A percentile compares a stretch with the other conserved stretches of the same genome.
These are phyloP conservation scores for Morpho achilles DNA, from an alignment of 2,888 invertebrate species.

Conservation along the genomic window DNA sequence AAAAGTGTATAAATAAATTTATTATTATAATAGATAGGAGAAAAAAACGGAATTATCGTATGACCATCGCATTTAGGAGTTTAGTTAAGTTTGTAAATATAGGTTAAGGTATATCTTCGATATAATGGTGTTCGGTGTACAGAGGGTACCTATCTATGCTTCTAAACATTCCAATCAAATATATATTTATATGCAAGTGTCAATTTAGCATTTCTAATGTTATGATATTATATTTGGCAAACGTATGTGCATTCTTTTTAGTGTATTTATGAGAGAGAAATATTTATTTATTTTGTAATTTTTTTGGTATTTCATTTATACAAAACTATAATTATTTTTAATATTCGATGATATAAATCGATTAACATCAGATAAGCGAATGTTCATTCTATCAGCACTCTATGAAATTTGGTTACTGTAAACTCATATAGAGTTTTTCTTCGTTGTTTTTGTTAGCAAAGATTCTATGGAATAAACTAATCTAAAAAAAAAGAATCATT, in stretches of 20 bases:
- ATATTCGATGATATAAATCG: neutral
- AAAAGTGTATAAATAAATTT: constrained; percentile 65
- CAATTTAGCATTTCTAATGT: constrained; percentile 60
- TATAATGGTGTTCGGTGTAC: constrained; percentile 75
- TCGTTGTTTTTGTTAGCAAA: no score
- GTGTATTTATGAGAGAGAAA: constrained; percentile 5
- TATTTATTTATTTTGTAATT: constrained; percentile 10
- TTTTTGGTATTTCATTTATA: constrained; percentile 10
- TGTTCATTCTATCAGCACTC: no score
- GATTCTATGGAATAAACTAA: no score
- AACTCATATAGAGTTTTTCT: no score
- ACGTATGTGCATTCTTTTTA: constrained; percentile 31
- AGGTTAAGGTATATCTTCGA: constrained; percentile 59
- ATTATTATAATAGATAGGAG: constrained; percentile 63
- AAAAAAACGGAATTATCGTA: constrained; percentile 64
- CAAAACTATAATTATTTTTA: neutral
- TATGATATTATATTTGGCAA: constrained; percentile 41
- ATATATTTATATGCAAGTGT: constrained; percentile 74
- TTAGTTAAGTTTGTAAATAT: constrained; percentile 71
- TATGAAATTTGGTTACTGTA: no score
- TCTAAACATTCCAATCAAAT: constrained; percentile 67
- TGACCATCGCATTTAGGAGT: constrained; percentile 67
- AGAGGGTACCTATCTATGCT: constrained; percentile 74
- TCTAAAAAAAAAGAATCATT: no score
- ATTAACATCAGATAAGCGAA: no score